phyloP scores from a whole-genome alignment of 2,797 vertebrate species.

The Malacoctenus gilli region DNA sequence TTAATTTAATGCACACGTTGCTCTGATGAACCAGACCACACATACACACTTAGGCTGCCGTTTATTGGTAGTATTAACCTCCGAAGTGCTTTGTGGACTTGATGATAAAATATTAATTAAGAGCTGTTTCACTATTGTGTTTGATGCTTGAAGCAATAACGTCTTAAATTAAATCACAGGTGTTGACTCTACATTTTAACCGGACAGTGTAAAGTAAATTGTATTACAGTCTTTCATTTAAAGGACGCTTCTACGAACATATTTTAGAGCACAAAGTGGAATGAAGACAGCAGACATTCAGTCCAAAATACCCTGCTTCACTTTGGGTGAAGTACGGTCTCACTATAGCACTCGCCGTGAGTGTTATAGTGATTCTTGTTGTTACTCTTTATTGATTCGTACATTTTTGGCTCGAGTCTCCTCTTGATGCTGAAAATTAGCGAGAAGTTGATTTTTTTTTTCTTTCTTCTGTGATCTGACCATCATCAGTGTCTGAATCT shows the following conservation, averaged over 20 bases:
- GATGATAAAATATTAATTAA: no score
- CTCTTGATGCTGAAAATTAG: no score
- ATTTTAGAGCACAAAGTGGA: not conserved
- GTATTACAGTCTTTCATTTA: no score
- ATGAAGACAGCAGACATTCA: not conserved
- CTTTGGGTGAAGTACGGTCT: no score
- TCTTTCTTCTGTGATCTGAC: slow-evolving; percentile 18
- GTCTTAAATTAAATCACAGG: no score
- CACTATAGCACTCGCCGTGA: no score
- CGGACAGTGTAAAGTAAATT: no score
- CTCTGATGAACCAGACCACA: slow-evolving; percentile 42
- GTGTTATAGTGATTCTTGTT: slow-evolving; percentile 8
- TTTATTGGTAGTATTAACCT: no score
- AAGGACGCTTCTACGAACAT: not conserved
- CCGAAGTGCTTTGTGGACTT: not conserved
- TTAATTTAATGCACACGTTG: slow-evolving; percentile 29
- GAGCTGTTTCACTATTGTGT: no score
- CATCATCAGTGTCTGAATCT: slow-evolving; percentile 10
- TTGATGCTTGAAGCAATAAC: no score
- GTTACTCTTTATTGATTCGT: slow-evolving; percentile 3
- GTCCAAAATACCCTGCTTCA: no score
- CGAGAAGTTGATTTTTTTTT: not conserved
- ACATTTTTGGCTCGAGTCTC: not conserved
- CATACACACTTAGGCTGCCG: slow-evolving; percentile 6
- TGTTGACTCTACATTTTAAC: no score